A percentile compares a stretch with the other conserved stretches of the same genome.
Conservation (phyloP, 2,888 invertebrate species). For the Cerceris ruficornis region DNA sequence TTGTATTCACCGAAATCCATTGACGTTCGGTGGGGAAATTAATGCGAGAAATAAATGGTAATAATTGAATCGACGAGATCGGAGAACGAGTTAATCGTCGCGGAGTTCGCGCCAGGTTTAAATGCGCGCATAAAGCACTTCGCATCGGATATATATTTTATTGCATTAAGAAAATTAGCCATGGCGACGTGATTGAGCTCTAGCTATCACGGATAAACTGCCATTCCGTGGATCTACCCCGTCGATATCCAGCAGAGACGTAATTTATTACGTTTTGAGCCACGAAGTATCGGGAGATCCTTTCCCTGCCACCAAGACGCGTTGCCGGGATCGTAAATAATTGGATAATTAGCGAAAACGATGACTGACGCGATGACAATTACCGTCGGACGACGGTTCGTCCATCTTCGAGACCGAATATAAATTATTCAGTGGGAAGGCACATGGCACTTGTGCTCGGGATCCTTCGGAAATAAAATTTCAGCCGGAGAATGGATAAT, state of each 20-base stretch:
- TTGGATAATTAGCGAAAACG: too few relatives aligned
- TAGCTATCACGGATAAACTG: constrained; percentile 1
- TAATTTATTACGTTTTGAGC: not conserved
- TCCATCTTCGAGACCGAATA: too few relatives aligned
- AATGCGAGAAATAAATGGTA: constrained; percentile 34
- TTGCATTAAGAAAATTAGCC: constrained; percentile 28
- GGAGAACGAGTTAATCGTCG: constrained; percentile 40
- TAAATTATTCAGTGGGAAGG: too few relatives aligned
- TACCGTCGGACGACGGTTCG: too few relatives aligned
- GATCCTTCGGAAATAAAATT: too few relatives aligned
- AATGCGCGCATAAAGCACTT: not conserved
- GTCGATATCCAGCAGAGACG: not conserved
- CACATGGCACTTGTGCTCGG: too few relatives aligned
- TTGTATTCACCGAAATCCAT: not conserved
- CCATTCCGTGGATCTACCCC: not conserved
- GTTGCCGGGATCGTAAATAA: too few relatives aligned
- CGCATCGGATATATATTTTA: constrained; percentile 10
- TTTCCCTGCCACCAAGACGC: not conserved
- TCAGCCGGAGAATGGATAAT: too few relatives aligned
- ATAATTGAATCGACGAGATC: constrained; percentile 48
- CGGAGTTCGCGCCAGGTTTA: constrained; percentile 7
- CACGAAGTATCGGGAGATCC: not conserved
- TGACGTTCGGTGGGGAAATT: constrained; percentile 10
- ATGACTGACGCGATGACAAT: too few relatives aligned
- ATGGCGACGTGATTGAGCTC: constrained; percentile 4